Evolutionary conservation across 2,888 invertebrate genomes (phyloP).

Genomic region (Drosophila anomelani): DNA sequence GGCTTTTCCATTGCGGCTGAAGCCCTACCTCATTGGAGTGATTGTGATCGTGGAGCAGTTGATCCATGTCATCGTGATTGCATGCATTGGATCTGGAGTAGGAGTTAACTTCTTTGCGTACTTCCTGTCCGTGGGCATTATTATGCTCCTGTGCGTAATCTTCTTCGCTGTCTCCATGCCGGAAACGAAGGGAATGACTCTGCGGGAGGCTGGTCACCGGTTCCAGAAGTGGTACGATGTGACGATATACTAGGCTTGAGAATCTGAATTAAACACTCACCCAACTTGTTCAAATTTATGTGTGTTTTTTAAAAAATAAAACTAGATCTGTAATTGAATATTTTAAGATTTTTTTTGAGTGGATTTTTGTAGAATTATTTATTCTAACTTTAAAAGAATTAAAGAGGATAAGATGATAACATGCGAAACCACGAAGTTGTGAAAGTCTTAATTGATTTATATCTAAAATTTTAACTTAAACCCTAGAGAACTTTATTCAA

Average conservation of each 20-base stretch:
- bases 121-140: slow-evolving; percentile 61
- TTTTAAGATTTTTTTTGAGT: not conserved
- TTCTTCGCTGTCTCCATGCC: slow-evolving; percentile 53
- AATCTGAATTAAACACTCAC: not conserved
- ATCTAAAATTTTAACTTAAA: too few species aligned
- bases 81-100: slow-evolving; percentile 26
- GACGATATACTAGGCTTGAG: slow-evolving; percentile 6
- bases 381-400: too few species aligned
- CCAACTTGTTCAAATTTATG: not conserved
- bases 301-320: slow-evolving; percentile 8
- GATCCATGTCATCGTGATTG: slow-evolving; percentile 64
- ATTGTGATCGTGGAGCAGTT: slow-evolving; percentile 69
- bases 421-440: too few species aligned
- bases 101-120: slow-evolving; percentile 36
- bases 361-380: not conserved
- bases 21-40: slow-evolving; percentile 66
- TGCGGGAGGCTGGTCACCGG: slow-evolving; percentile 19
- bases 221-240: slow-evolving; percentile 27
- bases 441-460: too few species aligned
- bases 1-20: slow-evolving; percentile 73
- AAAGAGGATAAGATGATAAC: too few species aligned
- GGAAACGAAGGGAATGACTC: slow-evolving; percentile 23
- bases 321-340: not conserved
- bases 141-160: slow-evolving; percentile 48
- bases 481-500: too few species aligned